phyloP scores from a whole-genome alignment of 35 echinoderm and acorn worm species.

The Ophioderma brevispina region DNA sequence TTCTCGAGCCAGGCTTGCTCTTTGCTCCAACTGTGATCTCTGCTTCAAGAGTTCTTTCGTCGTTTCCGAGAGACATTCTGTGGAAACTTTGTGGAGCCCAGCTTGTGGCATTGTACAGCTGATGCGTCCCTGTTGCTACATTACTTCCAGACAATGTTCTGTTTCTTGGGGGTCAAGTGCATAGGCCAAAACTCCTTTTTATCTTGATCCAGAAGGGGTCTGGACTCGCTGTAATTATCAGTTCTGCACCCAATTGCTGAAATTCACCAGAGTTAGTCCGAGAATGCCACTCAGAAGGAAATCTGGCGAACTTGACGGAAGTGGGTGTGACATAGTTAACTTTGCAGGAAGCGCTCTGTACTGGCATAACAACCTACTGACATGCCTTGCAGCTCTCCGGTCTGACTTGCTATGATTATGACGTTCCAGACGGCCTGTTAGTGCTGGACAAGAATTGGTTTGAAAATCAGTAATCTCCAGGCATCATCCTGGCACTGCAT shows the following conservation, averaged over 20 bases:
- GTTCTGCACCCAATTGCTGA: background rate
- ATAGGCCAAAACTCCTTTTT: background rate
- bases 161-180: background rate
- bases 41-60: background rate
- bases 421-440: background rate
- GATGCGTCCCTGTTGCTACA: background rate
- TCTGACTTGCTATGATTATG: background rate
- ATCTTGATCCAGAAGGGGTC: background rate
- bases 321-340: background rate
- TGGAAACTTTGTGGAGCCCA: background rate
- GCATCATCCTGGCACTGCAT: too few species aligned
- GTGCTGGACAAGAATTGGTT: conserved; percentile 19
- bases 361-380: background rate
- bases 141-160: background rate
- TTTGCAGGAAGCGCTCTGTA: background rate
- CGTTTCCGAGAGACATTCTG: background rate
- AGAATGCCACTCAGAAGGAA: background rate
- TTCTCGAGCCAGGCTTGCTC: conserved; percentile 23
- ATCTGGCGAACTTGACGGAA: background rate
- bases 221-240: background rate
- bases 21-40: background rate
- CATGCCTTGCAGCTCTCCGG: background rate
- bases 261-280: conserved; percentile 20
- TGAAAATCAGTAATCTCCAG: background rate
- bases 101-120: too few species aligned